phyloP scores from a whole-genome alignment of 2,888 invertebrate genomes.

The Agapostemon virescens region DNA sequence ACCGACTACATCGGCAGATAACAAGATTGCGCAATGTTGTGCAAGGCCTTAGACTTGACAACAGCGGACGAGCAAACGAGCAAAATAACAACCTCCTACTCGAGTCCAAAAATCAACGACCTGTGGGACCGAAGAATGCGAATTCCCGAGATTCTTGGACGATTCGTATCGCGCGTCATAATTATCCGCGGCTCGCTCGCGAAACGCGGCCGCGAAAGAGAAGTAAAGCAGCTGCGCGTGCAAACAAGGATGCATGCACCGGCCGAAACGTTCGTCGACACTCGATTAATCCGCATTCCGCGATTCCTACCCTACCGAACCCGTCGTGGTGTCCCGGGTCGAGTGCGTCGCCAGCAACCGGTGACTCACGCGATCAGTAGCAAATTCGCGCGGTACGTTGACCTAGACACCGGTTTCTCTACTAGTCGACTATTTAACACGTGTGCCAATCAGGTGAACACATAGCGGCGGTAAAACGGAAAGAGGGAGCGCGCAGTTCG shows the following conservation, averaged over 20 bases:
- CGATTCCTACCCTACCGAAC: constrained; percentile 37
- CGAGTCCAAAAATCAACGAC: not conserved
- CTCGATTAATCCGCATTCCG: constrained; percentile 58
- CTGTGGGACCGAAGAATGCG: not conserved
- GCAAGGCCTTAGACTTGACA: not conserved
- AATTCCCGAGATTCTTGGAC: not conserved
- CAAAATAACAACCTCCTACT: not conserved
- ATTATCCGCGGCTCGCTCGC: not conserved
- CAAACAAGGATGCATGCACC: constrained; percentile 11
- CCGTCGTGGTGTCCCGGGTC: constrained; percentile 25
- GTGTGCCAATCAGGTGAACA: constrained; percentile 57
- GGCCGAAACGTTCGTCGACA: constrained; percentile 49
- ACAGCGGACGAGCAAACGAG: not conserved
- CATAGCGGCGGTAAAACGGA: not conserved
- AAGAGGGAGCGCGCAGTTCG: not conserved
- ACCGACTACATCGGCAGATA: not conserved
- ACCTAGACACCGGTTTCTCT: constrained; percentile 61
- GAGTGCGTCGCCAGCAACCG: constrained; percentile 20
- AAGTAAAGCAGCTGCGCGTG: not conserved
- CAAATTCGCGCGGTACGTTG: constrained; percentile 60
- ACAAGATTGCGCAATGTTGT: constrained; percentile 1
- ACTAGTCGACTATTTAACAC: constrained; percentile 59
- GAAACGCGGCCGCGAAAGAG: constrained; percentile 2
- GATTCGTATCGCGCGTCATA: constrained; percentile 7
- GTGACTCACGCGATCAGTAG: constrained; percentile 61